Conservation (phyloP, 2,797 vertebrate genomes). For the Rhodeus uyekii region DNA sequence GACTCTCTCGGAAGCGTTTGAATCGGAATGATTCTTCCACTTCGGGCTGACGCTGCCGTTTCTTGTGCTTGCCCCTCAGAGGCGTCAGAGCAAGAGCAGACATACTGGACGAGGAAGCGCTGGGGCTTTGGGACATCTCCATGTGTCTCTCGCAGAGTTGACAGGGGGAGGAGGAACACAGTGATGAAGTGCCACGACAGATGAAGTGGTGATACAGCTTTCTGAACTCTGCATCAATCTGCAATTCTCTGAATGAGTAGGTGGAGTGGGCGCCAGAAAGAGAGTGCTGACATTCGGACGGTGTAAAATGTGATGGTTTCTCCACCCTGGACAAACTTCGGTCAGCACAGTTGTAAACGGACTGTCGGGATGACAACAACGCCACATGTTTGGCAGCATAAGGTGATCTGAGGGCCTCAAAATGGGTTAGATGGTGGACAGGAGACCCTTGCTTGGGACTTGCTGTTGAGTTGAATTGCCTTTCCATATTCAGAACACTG, state of each 20-base stretch:
- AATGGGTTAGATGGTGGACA: background rate
- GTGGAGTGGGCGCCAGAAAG: slow-evolving; percentile 56
- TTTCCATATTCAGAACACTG: slow-evolving; percentile 23
- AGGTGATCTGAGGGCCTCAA: slow-evolving; percentile 3
- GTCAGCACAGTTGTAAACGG: background rate
- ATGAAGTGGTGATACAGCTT: slow-evolving; percentile 75
- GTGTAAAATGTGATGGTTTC: background rate
- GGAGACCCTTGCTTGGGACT: slow-evolving; percentile 33
- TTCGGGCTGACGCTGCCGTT: slow-evolving; percentile 65
- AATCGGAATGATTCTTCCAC: slow-evolving; percentile 49
- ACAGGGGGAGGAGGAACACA: slow-evolving; percentile 52
- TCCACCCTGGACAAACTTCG: slow-evolving; percentile 29
- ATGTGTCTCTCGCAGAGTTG: slow-evolving; percentile 57
- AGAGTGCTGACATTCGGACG: slow-evolving; percentile 14
- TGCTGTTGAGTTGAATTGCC: slow-evolving; percentile 44
- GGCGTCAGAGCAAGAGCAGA: slow-evolving; percentile 59
- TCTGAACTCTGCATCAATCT: slow-evolving; percentile 67
- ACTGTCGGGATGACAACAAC: background rate
- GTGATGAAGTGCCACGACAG: slow-evolving; percentile 62
- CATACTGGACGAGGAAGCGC: slow-evolving; percentile 56
- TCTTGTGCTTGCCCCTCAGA: slow-evolving; percentile 63
- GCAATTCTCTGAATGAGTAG: background rate
- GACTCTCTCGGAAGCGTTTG: slow-evolving; percentile 67
- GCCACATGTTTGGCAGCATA: background rate
- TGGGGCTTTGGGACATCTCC: slow-evolving; percentile 15